Evolutionary conservation across 2,797 vertebrate genomes (phyloP), one percentile per base, ranked within the genome.

Genomic region (Todus mexicanus): DNA sequence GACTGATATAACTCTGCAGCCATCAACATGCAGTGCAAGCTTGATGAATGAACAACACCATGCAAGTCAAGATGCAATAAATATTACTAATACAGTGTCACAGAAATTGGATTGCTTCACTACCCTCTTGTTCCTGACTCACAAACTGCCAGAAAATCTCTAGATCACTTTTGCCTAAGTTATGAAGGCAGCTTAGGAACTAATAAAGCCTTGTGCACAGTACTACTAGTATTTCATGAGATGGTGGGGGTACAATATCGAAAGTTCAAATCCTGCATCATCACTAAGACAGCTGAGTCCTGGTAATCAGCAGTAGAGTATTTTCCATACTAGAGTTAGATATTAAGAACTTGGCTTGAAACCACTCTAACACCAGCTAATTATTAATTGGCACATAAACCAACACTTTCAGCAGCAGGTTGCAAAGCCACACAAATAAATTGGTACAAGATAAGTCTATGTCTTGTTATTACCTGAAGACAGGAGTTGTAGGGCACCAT

Each of bases 61-160:
- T 6, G 21, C 5, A 18, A 90, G 89, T 75, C 78, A 87, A 90
- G 68, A 57, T 45, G 74, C 71, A 84, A 89, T 82, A 94, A 94
- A 92, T 90, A 93, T 57, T 93, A 70, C 68, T 90, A 87, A 95
- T 92, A 82, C 37, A 5, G 37, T 56, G 74, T 79, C 84, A 70
- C 33, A 82, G 88, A 86, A 92, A 84, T 65, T 66, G 51, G 63
- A 90, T 89, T 92, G 53, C 71, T 90, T 89, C 56, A 43, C 43
- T 87, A 26, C 50, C 43, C 53, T 72, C 90, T 87, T 43, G 5
- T 73, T 93, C 68, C 78, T 35, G 43, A 81, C 60, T 84, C 71
- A 71, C 65, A 88, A 63, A 78, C 48, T 57, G 51, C 56, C 43
- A 82, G 63, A 33, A 87, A 76, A 76, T 70, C 80, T 84, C 59